Percentiles rank a stretch among this genome's conserved stretches.
Conservation (phyloP, 2,113 vertebrate species). For the Paralichthys olivaceus region DNA sequence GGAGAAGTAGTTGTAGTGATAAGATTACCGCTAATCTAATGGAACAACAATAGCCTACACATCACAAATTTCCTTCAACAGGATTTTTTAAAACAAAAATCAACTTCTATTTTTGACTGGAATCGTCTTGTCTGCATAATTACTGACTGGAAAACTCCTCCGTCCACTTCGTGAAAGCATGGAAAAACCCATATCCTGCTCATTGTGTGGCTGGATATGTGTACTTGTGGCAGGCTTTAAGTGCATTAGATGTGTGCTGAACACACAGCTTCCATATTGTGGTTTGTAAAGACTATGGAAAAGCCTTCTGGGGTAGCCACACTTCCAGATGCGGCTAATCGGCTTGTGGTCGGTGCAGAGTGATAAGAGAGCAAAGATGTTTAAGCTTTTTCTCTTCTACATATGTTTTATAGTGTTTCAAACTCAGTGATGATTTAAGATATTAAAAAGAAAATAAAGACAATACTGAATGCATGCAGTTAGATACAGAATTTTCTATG, state of each 20-base stretch:
- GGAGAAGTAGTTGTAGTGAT: too few species aligned
- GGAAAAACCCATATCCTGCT: constrained; percentile 92
- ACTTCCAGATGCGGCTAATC: constrained; percentile 74
- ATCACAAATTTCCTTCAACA: neutral
- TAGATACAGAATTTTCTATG: neutral
- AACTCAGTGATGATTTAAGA: constrained; percentile 19
- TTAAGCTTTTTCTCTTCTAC: constrained; percentile 43
- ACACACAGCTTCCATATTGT: constrained; percentile 84
- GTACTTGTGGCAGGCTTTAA: constrained; percentile 83
- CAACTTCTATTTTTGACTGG: constrained; percentile 55
- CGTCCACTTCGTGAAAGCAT: constrained; percentile 85
- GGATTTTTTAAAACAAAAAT: constrained; percentile 18
- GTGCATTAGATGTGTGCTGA: constrained; percentile 81
- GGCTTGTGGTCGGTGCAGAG: constrained; percentile 64
- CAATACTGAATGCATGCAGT: neutral
- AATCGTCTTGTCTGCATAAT: constrained; percentile 54
- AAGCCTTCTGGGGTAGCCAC: constrained; percentile 77
- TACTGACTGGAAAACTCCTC: constrained; percentile 89
- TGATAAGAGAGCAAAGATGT: constrained; percentile 65
- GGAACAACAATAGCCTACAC: neutral
- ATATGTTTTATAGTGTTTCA: constrained; percentile 34
- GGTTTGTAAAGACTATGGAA: constrained; percentile 81
- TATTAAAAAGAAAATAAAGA: neutral
- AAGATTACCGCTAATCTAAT: neutral
- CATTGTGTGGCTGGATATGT: constrained; percentile 77